Evolutionary conservation across 2,797 vertebrate species (phyloP).

Genomic region (Paedocypris micromegethes): DNA sequence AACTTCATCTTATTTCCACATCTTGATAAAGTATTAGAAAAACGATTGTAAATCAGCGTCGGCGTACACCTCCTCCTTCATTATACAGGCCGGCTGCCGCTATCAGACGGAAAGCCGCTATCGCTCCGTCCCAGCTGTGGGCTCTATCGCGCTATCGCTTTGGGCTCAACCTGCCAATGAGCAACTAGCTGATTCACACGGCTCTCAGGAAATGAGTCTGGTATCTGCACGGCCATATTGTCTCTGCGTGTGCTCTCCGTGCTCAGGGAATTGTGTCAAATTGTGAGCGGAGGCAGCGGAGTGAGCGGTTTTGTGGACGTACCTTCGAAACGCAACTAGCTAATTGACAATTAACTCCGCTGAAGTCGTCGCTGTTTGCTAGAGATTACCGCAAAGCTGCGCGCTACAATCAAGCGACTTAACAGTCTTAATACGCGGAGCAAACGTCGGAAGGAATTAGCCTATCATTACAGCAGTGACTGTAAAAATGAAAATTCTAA

Average conservation of each 20-base stretch:
- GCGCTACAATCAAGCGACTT: too few species aligned
- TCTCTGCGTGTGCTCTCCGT: constrained; percentile 1
- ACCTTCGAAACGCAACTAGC: neutral
- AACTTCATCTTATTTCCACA: neutral
- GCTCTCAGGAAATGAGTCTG: constrained; percentile 53
- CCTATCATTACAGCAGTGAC: too few species aligned
- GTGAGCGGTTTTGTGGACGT: neutral
- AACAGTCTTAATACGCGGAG: too few species aligned
- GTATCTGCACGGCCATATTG: constrained; percentile 47
- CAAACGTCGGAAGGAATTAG: too few species aligned
- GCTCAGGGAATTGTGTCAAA: neutral
- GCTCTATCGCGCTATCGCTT: constrained; percentile 68
- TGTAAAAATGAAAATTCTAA: too few species aligned
- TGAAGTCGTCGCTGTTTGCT: too few species aligned
- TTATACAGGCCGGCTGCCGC: constrained; percentile 68
- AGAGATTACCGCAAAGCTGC: too few species aligned
- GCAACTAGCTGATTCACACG: constrained; percentile 39
- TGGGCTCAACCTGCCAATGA: constrained; percentile 66
- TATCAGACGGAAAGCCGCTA: constrained; percentile 55
- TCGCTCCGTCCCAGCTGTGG: constrained; percentile 75
- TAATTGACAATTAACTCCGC: too few species aligned
- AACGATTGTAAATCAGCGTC: constrained; percentile 30
- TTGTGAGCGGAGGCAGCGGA: too few species aligned
- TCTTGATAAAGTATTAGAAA: constrained; percentile 13
- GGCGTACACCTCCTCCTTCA: constrained; percentile 59